Base-by-base conservation (phyloP, 1,140 invertebrate genomes). In the Ephestia elutella region DNA sequence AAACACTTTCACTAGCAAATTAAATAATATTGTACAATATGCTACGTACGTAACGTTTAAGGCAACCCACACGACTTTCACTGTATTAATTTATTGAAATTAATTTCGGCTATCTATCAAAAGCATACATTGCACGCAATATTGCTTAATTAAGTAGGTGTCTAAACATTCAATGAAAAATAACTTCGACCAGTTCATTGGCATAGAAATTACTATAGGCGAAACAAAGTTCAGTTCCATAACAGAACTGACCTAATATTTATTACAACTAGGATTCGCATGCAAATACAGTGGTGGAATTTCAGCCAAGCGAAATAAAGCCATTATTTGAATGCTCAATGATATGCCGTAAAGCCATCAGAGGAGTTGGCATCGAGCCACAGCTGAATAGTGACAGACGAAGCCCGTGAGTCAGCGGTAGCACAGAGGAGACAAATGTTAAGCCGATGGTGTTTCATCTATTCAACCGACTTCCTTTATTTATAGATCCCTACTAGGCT, bases 351-450 rank as follows among this genome's bases (percentile, higher is more conserved):
- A 66, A 68, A 70, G 67, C 65, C 66, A 71, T 73, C 67, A 73
- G 73, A 57, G 65, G 63, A 73, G 59, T 80, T 86, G 82, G 82
- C 81, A 74, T 18, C 25, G 71, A 61, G 82, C 82, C 82, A 83
- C 73, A 56, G 63, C 56, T 58, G 62, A 62, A 62, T 66, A 66
- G 71, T 73, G 70, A 76, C 67, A 73, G 73, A 75, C 58, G 69
- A 56, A 38, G 55, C 61, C 73, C 68, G 75, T 84, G 82, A 86
- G 76, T 86, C 82, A 86, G 78, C 76, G 67, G 57, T 73, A 74
- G n/a, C 38, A 44, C n/a, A 44, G 38, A n/a, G 38, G n/a, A 44
- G 38, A 44, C 5, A 44, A 44, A 44, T 15, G 13, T 15, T 2
- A 44, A n/a, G 38, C 13, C 15, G 2, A 44, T 10, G 30, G 3